phyloP scores from a whole-genome alignment of 2,797 vertebrate genomes.

The Lepilemur septentrionalis region DNA sequence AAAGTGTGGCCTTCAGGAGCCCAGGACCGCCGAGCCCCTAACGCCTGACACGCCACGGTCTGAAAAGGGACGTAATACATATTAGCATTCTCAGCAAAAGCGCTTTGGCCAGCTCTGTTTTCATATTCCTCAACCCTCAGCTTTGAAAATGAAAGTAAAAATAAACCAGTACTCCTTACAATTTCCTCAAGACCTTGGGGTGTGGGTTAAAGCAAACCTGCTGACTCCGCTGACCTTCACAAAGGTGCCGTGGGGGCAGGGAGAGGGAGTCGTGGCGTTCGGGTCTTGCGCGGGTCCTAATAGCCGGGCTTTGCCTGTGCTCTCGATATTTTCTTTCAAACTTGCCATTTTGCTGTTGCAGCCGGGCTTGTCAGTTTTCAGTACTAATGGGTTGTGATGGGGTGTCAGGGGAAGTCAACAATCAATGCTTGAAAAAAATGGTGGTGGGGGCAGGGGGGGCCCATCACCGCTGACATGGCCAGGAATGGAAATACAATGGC shows the following conservation, averaged over 20 bases:
- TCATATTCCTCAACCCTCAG: background rate
- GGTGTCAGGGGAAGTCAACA: conserved; percentile 88
- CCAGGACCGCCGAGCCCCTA: conserved; percentile 43
- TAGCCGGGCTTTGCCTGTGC: conserved; percentile 65
- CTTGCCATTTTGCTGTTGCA: conserved; percentile 85
- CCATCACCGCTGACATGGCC: conserved; percentile 83
- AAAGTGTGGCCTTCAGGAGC: conserved; percentile 21
- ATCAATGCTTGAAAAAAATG: conserved; percentile 82
- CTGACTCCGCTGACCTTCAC: conserved; percentile 75
- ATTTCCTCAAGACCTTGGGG: conserved; percentile 14
- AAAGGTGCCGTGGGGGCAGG: background rate
- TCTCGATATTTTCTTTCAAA: conserved; percentile 83
- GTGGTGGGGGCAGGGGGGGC: background rate
- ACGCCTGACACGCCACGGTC: conserved; percentile 46
- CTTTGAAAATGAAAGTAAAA: conserved; percentile 68
- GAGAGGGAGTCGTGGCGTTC: conserved; percentile 40
- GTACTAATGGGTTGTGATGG: conserved; percentile 88
- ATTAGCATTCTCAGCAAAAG: conserved; percentile 64
- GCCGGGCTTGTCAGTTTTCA: conserved; percentile 87
- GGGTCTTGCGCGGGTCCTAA: conserved; percentile 59
- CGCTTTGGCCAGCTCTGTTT: conserved; percentile 41
- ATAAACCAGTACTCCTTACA: background rate
- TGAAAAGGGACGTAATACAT: background rate
- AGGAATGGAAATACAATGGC: conserved; percentile 81
- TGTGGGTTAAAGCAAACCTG: conserved; percentile 66